phyloP scores from a whole-genome alignment of 2,888 invertebrate species.

The Amiota minor region DNA sequence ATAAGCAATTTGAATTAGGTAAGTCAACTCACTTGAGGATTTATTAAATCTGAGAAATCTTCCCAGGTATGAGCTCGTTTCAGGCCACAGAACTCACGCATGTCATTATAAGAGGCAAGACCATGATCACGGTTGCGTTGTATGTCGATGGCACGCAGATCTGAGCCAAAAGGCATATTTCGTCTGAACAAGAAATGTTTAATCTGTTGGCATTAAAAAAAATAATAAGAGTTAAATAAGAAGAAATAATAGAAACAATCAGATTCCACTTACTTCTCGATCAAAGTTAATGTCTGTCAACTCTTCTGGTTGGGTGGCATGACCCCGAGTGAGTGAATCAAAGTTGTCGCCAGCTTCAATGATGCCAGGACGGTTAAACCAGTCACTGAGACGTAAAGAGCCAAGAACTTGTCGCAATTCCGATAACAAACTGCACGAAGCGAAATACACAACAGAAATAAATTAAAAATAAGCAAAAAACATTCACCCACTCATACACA shows the following conservation, averaged over 20 bases:
- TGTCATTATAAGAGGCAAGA: conserved; percentile 84
- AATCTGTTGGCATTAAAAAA: conserved; percentile 73
- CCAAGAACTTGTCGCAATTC: conserved; percentile 73
- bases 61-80: conserved; percentile 80
- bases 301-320: conserved; percentile 84
- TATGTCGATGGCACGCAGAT: conserved; percentile 86
- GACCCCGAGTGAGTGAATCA: conserved; percentile 83
- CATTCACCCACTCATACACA: too few relatives aligned
- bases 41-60: conserved; percentile 81
- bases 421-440: conserved; percentile 72
- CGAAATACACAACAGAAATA: background rate
- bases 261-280: conserved; percentile 59
- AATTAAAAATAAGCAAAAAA: too few relatives aligned
- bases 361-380: conserved; percentile 76
- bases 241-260: background rate
- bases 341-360: conserved; percentile 77
- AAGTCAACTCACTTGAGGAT: conserved; percentile 73
- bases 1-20: too few relatives aligned
- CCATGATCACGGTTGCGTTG: conserved; percentile 92
- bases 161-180: conserved; percentile 83
- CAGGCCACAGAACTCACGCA: conserved; percentile 84
- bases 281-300: conserved; percentile 86
- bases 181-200: conserved; percentile 81
- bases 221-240: background rate
- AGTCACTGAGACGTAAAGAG: conserved; percentile 75